These are phyloP conservation scores for Spatula versicolor DNA, from an alignment of 2,797 vertebrate genomes.

Conservation along the genomic window DNA sequence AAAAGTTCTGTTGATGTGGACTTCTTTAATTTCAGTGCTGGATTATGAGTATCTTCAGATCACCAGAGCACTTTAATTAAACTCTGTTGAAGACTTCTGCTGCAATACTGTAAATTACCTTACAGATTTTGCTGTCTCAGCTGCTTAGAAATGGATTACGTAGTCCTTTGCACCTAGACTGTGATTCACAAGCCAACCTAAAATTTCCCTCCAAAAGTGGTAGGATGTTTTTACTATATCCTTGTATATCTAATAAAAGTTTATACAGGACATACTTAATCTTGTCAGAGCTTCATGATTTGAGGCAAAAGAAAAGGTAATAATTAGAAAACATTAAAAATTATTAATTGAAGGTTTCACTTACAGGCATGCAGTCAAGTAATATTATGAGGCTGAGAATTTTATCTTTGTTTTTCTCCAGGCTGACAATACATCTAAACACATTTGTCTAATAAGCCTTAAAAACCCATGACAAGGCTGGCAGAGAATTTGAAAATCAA, in stretches of 20 bases:
- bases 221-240: not conserved
- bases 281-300: not conserved
- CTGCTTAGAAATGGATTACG: not conserved
- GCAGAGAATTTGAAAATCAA: not conserved
- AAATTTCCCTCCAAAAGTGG: not conserved
- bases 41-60: constrained; percentile 7
- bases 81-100: not conserved
- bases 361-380: not conserved
- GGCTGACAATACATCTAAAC: not conserved
- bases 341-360: not conserved
- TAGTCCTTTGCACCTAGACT: not conserved
- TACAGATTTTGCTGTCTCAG: not conserved
- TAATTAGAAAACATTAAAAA: not conserved
- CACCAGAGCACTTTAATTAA: not conserved
- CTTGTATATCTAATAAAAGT: not conserved
- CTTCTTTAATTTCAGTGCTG: constrained; percentile 1
- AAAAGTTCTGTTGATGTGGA: not conserved
- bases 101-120: not conserved
- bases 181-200: not conserved
- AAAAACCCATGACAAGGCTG: not conserved
- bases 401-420: not conserved
- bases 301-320: not conserved
- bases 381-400: not conserved
- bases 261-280: not conserved
- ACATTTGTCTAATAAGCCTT: not conserved